Base-by-base conservation (phyloP, 1,140 invertebrate genomes). In the Solenopsis fugax region DNA sequence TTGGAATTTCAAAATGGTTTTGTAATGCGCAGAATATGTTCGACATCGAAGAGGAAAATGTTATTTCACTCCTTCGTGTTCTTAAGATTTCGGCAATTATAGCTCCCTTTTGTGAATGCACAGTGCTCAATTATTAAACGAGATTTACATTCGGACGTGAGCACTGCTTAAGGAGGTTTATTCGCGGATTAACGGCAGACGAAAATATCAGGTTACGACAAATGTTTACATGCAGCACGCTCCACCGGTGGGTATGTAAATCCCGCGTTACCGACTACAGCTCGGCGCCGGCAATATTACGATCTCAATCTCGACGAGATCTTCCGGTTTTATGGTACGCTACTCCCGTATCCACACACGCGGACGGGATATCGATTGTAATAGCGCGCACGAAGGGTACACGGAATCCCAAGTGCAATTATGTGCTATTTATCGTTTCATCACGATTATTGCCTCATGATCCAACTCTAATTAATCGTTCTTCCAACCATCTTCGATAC, bases 261-360 rank as follows among this genome's bases (percentile, higher is more conserved):
- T 78, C 73, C 80, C 56, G 37, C 37, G 71, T 73, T 75, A 67
- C 87, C 58, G 52, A 52, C 37, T 37, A 82, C 78, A 56, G 37
- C 58, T 73, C 73, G 16, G 3, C 34, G 52, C 24, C 45, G 37
- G 67, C 67, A 29, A 58, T 52, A 64, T 89, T 89, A 80, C 73
- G 73, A 89, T 89, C 88, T 89, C 81, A 89, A 89, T 89, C 82
- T 89, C 65, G 37, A 62, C 29, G 56, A 78, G 52, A 89, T 88
- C 60, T 67, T 89, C 21, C 58, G 73, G 37, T 89, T 89, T 89
- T 88, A 89, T 69, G 60, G 67, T 45, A 12, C n/a, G 50, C 45
- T 65, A 77, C 37, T 65, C 71, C 12, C 48, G 37, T 52, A 56
- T 65, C 58, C 52, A 24, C 7, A 56, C 16, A 34, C 16, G 37